A percentile compares a stretch with the other conserved stretches of the same genome.
phyloP scores from a whole-genome alignment of 2,888 invertebrate species.

The Pterobdella sp. region DNA sequence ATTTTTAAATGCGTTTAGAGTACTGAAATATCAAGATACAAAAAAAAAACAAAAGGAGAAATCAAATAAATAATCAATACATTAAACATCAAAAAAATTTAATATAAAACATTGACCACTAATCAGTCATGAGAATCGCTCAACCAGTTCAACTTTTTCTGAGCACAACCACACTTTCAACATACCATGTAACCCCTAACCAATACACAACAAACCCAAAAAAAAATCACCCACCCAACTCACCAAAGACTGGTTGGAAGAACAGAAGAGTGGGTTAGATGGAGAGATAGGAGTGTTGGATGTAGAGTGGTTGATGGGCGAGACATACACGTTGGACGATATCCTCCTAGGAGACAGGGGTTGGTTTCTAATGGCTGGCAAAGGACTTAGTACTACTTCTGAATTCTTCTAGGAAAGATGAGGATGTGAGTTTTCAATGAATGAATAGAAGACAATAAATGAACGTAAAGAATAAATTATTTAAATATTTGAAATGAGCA shows the following conservation, averaged over 20 bases:
- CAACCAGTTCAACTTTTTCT: not conserved
- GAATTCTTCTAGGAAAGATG: too few relatives aligned
- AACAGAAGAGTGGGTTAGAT: not conserved
- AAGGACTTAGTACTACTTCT: slow-evolving; percentile 60
- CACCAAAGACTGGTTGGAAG: slow-evolving; percentile 54
- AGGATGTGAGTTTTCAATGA: too few relatives aligned
- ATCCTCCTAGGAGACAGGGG: slow-evolving; percentile 59
- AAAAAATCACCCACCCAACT: not conserved
- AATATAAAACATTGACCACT: too few relatives aligned
- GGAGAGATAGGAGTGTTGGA: not conserved
- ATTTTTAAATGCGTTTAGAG: too few relatives aligned
- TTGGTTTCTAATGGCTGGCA: slow-evolving; percentile 61
- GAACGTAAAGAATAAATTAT: slow-evolving; percentile 10
- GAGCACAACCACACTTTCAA: not conserved
- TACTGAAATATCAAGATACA: too few relatives aligned
- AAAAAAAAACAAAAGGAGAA: too few relatives aligned
- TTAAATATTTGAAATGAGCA: too few relatives aligned
- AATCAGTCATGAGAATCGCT: too few relatives aligned
- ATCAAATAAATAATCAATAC: too few relatives aligned
- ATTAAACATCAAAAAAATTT: too few relatives aligned
- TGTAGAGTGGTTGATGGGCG: slow-evolving; percentile 42
- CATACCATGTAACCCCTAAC: not conserved
- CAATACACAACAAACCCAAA: not conserved
- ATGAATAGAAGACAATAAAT: too few relatives aligned
- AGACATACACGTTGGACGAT: slow-evolving; percentile 50